A percentile compares a stretch with the other conserved stretches of the same genome.
These are phyloP conservation scores for Caenorhabditis sp. DNA, from an alignment of 2,888 invertebrate genomes.

Conservation along the genomic window DNA sequence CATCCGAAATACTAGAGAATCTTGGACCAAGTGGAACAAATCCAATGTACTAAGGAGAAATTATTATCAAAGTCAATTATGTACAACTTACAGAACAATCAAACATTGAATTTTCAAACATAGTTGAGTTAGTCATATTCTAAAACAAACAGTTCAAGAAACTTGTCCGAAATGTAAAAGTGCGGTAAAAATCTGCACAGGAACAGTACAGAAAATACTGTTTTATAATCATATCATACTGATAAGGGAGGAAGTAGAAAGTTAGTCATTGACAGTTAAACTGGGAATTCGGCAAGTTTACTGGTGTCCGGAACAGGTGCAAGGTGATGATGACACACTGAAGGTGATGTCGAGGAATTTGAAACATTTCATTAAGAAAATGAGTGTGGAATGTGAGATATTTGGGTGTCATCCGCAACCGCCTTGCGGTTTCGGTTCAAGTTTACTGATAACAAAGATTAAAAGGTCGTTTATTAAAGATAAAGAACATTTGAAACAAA, in stretches of 20 bases:
- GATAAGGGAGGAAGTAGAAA: not conserved
- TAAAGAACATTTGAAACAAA: not conserved
- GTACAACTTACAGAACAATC: not conserved
- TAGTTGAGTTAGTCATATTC: not conserved
- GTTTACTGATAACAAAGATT: too few species aligned
- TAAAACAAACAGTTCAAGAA: not conserved
- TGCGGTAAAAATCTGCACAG: not conserved
- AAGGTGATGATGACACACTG: too few species aligned
- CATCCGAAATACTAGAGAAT: too few species aligned
- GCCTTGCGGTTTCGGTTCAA: too few species aligned
- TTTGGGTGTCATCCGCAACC: too few species aligned
- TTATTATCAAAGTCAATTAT: not conserved
- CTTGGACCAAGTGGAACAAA: not conserved
- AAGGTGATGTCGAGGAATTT: too few species aligned
- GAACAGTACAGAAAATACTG: not conserved
- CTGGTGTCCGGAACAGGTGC: not conserved
- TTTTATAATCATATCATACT: not conserved
- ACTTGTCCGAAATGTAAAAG: conserved; percentile 2
- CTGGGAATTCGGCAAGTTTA: not conserved
- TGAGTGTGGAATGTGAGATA: too few species aligned
- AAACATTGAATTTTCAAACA: not conserved
- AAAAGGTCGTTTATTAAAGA: too few species aligned
- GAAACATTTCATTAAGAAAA: too few species aligned
- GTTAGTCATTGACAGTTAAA: not conserved
- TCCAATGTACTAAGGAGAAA: not conserved